Conservation (phyloP, 2,888 invertebrate species). For the Ornithoptera priamus region DNA sequence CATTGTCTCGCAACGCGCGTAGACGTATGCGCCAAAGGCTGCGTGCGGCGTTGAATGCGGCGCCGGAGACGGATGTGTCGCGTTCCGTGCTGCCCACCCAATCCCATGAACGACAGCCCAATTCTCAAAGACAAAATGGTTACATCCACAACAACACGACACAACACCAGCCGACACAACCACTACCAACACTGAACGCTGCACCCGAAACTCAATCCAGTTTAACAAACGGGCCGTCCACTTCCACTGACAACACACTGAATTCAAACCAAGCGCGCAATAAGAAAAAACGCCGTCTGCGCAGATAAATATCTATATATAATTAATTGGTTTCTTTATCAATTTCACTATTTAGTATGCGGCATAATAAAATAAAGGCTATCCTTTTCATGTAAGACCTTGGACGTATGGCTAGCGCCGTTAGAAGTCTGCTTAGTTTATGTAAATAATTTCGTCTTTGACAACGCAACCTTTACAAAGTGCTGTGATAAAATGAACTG, state of each 20-base stretch:
- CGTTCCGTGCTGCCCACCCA: constrained; percentile 23
- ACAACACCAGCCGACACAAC: constrained; percentile 15
- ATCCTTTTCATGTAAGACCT: constrained; percentile 51
- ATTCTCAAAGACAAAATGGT: constrained; percentile 39
- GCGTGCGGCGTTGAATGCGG: constrained; percentile 52
- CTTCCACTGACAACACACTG: constrained; percentile 42
- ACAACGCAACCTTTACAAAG: constrained; percentile 65
- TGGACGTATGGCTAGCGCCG: constrained; percentile 47
- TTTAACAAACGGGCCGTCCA: constrained; percentile 34
- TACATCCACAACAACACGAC: constrained; percentile 33
- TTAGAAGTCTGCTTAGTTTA: constrained; percentile 41
- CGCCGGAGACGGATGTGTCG: constrained; percentile 35
- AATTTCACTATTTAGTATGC: constrained; percentile 33
- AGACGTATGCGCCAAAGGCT: constrained; percentile 62
- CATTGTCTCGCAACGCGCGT: constrained; percentile 61
- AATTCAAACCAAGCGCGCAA: constrained; percentile 48
- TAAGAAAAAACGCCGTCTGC: constrained; percentile 66
- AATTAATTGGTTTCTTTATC: constrained; percentile 31
- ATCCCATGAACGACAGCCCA: not conserved
- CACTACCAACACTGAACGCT: constrained; percentile 30
- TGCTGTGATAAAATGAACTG: constrained; percentile 67
- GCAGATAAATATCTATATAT: constrained; percentile 53
- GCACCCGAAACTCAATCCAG: constrained; percentile 8
- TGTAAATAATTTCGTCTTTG: constrained; percentile 60
- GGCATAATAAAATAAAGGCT: constrained; percentile 44